Base-by-base conservation (phyloP, 2,797 vertebrate genomes). In the Spea hammondii region DNA sequence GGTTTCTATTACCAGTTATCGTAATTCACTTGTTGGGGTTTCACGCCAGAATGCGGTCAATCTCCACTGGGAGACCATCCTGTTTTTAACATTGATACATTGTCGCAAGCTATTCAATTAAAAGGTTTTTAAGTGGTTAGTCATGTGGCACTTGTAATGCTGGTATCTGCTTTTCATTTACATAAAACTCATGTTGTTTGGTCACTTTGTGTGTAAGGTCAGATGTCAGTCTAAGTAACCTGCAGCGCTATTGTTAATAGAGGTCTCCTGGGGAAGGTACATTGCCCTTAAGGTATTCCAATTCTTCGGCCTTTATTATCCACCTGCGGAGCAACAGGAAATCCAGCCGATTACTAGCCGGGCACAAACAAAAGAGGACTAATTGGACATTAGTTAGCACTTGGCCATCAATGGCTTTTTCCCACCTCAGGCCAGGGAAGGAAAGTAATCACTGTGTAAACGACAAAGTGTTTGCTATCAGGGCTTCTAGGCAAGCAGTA, bases 291-390 rank as follows among this genome's bases (percentile, higher is more conserved):
- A 77, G 70, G 79, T 77, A 82, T 82, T 77, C 55, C 79, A 82
- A 60, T 65, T 65, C 70, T 48, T 55, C 46, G 44, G 74, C 68
- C 69, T 48, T 67, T 55, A 76, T 76, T 81, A 60, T 72, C 13
- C 69, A 81, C 79, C 74, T 81, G 79, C 47, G 45, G 79, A 82
- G 79, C 66, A 48, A 65, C 79, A 77, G 79, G 75, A 82, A 77
- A 77, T 74, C 50, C 70, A 48, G 49, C 55, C 68, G 74, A 73
- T 82, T 82, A 77, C 70, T 11, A 76, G 57, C 50, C 68, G 77
- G 17, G 51, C 55, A 11, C 79, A 73, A 64, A 77, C 79, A 82
- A 82, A 68, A 65, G 70, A 75, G 55, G 71, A 76, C 79, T 82
- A 82, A 82, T 77, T 82, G 65, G 55, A 55, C 70, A 73, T 73